Evolutionary conservation across 2,888 invertebrate genomes (phyloP).

Genomic region (Meiosimyza decipiens): DNA sequence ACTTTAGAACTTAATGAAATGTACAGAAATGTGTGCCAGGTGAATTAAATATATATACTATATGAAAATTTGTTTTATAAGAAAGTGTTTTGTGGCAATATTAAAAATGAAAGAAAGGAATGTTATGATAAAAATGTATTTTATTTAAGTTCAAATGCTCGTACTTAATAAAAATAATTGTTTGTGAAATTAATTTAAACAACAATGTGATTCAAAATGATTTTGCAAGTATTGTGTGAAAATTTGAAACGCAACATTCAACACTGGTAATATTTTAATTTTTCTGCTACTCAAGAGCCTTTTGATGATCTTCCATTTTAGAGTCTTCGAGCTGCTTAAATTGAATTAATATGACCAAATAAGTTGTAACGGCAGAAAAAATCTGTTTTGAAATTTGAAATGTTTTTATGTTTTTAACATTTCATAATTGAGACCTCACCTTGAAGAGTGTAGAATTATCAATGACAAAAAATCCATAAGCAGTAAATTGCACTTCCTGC

Average conservation of each 20-base stretch:
- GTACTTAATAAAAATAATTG: too few relatives aligned
- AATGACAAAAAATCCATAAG: slow-evolving; percentile 65
- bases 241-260: neutral
- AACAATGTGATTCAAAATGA: too few relatives aligned
- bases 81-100: too few relatives aligned
- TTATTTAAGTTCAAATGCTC: neutral
- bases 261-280: neutral
- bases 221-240: neutral
- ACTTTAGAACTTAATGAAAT: too few relatives aligned
- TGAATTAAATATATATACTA: too few relatives aligned
- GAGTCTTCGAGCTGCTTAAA: slow-evolving; percentile 65
- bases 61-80: too few relatives aligned
- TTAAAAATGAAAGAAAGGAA: too few relatives aligned
- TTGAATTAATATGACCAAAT: slow-evolving; percentile 65
- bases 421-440: slow-evolving; percentile 46
- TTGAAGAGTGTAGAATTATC: slow-evolving; percentile 65
- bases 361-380: slow-evolving; percentile 65
- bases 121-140: neutral
- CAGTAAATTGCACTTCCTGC: slow-evolving; percentile 64
- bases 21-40: too few relatives aligned
- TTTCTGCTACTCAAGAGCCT: neutral
- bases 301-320: slow-evolving; percentile 51
- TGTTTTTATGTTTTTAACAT: neutral
- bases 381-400: slow-evolving; percentile 51
- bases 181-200: too few relatives aligned